These are phyloP conservation scores for Lontra canadensis DNA, from an alignment of 2,113 vertebrate genomes.

Conservation along the genomic window DNA sequence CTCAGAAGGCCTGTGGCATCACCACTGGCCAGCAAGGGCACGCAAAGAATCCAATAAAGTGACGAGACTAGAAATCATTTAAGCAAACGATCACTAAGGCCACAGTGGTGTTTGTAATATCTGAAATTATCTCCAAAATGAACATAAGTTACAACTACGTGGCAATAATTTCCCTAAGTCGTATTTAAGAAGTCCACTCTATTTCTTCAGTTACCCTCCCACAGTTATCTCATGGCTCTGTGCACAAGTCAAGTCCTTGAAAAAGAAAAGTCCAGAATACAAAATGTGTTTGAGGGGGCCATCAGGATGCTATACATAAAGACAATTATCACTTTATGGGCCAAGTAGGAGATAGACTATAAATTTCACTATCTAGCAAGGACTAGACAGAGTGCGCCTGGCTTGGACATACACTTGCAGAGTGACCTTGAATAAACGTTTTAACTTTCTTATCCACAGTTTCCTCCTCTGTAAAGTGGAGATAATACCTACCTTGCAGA, in stretches of 20 bases:
- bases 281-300: not conserved
- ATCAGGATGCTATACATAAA: not conserved
- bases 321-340: not conserved
- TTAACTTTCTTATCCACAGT: not conserved
- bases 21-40: not conserved
- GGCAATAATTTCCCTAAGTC: not conserved
- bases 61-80: not conserved
- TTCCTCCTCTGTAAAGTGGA: slow-evolving; percentile 4
- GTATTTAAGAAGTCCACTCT: not conserved
- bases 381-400: not conserved
- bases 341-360: not conserved
- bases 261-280: slow-evolving; percentile 28
- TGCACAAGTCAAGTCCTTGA: slow-evolving; percentile 41
- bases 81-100: not conserved
- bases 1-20: not conserved
- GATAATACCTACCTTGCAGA: not conserved
- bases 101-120: not conserved
- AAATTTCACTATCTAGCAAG: not conserved
- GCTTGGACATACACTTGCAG: not conserved
- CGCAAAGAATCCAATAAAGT: not conserved
- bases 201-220: not conserved
- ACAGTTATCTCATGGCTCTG: slow-evolving; percentile 34
- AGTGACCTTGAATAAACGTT: not conserved
- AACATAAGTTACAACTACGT: not conserved
- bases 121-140: not conserved